phyloP scores from a whole-genome alignment of 2,888 invertebrate genomes.

The Tenodera sinensis region DNA sequence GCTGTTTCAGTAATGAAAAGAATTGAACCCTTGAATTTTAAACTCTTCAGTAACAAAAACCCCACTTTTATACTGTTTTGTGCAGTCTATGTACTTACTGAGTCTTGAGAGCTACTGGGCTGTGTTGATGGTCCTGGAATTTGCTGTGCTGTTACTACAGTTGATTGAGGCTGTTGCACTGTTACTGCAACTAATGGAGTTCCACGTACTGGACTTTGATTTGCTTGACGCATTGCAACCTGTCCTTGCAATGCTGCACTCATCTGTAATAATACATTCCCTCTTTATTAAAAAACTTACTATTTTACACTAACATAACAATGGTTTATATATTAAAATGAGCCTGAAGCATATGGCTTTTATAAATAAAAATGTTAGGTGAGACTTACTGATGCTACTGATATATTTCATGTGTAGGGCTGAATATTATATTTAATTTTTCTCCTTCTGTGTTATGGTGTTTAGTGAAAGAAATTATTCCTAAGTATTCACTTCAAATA shows the following conservation, averaged over 20 bases:
- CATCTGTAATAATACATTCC: slow-evolving; percentile 35
- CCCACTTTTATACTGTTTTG: background rate
- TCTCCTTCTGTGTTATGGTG: no score
- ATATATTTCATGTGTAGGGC: no score
- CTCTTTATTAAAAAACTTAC: background rate
- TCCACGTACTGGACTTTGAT: slow-evolving; percentile 55
- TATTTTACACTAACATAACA: background rate
- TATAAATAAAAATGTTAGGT: no score
- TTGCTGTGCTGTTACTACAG: slow-evolving; percentile 18
- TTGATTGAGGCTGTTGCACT: slow-evolving; percentile 44
- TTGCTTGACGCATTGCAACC: slow-evolving; percentile 51
- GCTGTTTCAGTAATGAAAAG: no score
- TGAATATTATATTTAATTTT: no score
- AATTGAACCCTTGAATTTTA: no score
- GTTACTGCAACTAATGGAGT: slow-evolving; percentile 57
- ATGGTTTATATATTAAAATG: background rate
- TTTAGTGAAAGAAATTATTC: no score
- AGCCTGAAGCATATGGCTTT: no score
- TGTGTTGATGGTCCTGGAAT: background rate
- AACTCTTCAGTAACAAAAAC: no score
- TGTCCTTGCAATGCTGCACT: slow-evolving; percentile 36
- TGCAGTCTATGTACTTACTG: background rate
- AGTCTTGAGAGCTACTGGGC: background rate
- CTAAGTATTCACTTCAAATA: no score
- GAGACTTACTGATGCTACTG: no score